phyloP scores from a whole-genome alignment of 2,888 invertebrate species.

The Orchesellides sinensis region DNA sequence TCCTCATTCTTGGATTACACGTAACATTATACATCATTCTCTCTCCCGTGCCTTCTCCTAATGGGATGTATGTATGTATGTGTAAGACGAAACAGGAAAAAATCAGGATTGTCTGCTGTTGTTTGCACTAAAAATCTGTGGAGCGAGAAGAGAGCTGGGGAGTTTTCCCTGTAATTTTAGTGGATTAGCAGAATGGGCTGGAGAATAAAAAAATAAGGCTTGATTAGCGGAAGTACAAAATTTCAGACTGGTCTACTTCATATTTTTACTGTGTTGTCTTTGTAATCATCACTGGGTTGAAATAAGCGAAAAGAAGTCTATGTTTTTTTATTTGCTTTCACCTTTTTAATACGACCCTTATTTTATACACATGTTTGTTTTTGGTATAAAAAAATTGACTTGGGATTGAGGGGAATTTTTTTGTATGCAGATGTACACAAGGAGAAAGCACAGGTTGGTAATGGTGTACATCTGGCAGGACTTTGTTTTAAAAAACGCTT shows the following conservation, averaged over 20 bases:
- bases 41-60: background rate
- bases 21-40: background rate
- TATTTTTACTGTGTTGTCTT: background rate
- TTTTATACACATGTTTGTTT: too few species aligned
- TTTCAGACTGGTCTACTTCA: background rate
- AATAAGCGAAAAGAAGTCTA: background rate
- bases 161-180: background rate
- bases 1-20: conserved; percentile 6
- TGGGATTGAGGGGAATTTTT: too few species aligned
- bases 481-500: too few species aligned
- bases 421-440: too few species aligned
- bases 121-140: too few species aligned
- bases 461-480: too few species aligned
- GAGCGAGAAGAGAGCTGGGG: too few species aligned
- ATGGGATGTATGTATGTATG: background rate
- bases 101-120: background rate
- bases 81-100: background rate
- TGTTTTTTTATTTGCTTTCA: too few species aligned
- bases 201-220: background rate
- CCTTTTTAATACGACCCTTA: too few species aligned
- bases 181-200: background rate
- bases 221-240: background rate
- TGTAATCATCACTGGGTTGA: background rate
- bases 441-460: too few species aligned
- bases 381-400: too few species aligned